Conservation (phyloP, 35 echinoderm and acorn worm species). For the Lytechinus variegatus region DNA sequence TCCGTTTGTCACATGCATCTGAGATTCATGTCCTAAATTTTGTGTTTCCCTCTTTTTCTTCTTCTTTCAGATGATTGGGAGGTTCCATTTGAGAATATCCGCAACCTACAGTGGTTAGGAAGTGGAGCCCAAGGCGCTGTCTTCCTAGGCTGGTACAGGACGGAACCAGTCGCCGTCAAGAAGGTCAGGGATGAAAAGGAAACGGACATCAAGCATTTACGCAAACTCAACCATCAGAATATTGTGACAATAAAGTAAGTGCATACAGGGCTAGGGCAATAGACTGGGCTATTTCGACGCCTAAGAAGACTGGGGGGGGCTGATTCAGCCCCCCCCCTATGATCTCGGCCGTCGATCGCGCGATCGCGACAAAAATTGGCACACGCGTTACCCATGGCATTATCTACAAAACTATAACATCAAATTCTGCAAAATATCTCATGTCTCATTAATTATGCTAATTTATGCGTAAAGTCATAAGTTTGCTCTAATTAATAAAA, state of each 20-base stretch:
- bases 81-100: constrained; percentile 93
- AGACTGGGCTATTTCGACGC: too few species aligned
- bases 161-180: constrained; percentile 88
- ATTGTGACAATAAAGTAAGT: constrained; percentile 93
- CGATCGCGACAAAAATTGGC: too few species aligned
- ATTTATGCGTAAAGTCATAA: too few species aligned
- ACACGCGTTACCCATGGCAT: too few species aligned
- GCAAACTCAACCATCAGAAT: constrained; percentile 96
- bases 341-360: too few species aligned
- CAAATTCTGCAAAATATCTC: too few species aligned
- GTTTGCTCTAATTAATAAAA: too few species aligned
- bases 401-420: too few species aligned
- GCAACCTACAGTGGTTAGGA: constrained; percentile 95
- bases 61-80: constrained; percentile 89
- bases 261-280: not conserved
- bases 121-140: constrained; percentile 95
- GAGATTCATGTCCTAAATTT: not conserved
- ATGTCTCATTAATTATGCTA: too few species aligned
- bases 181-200: constrained; percentile 94
- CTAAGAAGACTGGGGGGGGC: too few species aligned
- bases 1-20: not conserved
- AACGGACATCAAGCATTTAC: constrained; percentile 93
- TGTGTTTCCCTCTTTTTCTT: not conserved
- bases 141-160: constrained; percentile 81
- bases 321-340: too few species aligned